Evolutionary conservation across 2,797 vertebrate species (phyloP).

Genomic region (Ptychobarbus kaznakovi): DNA sequence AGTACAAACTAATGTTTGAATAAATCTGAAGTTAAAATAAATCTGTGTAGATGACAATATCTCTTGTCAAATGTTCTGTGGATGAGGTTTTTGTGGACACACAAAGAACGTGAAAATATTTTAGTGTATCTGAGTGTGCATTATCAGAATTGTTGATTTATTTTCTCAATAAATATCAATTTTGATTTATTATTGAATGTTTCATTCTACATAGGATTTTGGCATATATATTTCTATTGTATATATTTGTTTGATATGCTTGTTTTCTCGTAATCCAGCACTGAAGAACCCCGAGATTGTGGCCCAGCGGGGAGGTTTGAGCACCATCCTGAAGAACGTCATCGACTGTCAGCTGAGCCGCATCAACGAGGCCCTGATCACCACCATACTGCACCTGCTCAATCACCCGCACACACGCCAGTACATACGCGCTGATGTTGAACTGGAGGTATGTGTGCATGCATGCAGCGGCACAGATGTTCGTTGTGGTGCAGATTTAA

Average conservation of each 20-base stretch:
- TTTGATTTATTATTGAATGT: background rate
- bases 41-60: too few species aligned
- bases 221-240: background rate
- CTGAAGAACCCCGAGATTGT: slow-evolving; percentile 96
- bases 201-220: background rate
- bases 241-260: background rate
- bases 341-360: slow-evolving; percentile 96
- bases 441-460: slow-evolving; percentile 86
- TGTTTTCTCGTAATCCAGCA: slow-evolving; percentile 74
- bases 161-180: background rate
- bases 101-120: background rate
- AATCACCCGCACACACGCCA: slow-evolving; percentile 96
- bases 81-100: too few species aligned
- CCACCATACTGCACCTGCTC: slow-evolving; percentile 95
- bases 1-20: background rate
- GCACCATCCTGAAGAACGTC: slow-evolving; percentile 96
- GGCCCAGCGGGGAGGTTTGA: slow-evolving; percentile 91
- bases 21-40: too few species aligned
- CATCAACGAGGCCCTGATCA: slow-evolving; percentile 97
- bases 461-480: background rate
- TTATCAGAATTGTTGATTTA: background rate
- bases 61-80: too few species aligned
- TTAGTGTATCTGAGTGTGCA: background rate
- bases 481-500: background rate
- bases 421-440: slow-evolving; percentile 92